Evolutionary conservation across 1,140 invertebrate species (phyloP).

Genomic region (Eupeodes corollae): DNA sequence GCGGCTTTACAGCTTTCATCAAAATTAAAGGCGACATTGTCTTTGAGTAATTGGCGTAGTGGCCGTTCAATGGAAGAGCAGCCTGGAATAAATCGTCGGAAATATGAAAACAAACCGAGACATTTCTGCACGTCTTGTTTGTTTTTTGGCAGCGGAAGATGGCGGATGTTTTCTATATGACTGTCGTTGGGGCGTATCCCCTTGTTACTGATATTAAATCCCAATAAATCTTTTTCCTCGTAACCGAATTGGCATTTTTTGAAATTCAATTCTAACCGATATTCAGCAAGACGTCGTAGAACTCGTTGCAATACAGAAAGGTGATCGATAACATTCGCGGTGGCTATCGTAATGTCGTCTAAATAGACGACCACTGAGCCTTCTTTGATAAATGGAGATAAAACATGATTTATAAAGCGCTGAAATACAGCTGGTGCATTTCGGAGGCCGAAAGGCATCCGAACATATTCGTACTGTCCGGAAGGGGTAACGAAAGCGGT

Average conservation of each 20-base stretch:
- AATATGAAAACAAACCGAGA: no score
- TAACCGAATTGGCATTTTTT: constrained; percentile 30
- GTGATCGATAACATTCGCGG: background rate
- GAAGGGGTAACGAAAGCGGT: constrained; percentile 25
- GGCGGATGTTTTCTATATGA: constrained; percentile 22
- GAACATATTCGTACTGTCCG: constrained; percentile 18
- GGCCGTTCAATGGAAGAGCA: no score
- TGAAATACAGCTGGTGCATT: constrained; percentile 30
- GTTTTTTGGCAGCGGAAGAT: constrained; percentile 16
- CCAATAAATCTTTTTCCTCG: constrained; percentile 25
- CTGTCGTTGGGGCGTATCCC: constrained; percentile 13
- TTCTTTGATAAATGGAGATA: constrained; percentile 15
- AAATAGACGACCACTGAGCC: constrained; percentile 7
- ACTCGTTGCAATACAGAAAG: constrained; percentile 13
- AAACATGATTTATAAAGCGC: constrained; percentile 28
- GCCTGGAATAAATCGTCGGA: no score
- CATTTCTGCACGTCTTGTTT: constrained; percentile 25
- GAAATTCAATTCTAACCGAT: constrained; percentile 31
- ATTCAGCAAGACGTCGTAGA: constrained; percentile 15
- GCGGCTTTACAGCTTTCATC: no score
- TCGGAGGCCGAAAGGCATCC: constrained; percentile 16
- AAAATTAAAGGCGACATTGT: no score
- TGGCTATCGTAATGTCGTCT: constrained; percentile 7
- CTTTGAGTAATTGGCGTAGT: no score
- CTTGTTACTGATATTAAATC: constrained; percentile 17